A percentile compares a stretch with the other conserved stretches of the same genome.
phyloP scores from a whole-genome alignment of 2,113 vertebrate species.

The Larimichthys crocea region DNA sequence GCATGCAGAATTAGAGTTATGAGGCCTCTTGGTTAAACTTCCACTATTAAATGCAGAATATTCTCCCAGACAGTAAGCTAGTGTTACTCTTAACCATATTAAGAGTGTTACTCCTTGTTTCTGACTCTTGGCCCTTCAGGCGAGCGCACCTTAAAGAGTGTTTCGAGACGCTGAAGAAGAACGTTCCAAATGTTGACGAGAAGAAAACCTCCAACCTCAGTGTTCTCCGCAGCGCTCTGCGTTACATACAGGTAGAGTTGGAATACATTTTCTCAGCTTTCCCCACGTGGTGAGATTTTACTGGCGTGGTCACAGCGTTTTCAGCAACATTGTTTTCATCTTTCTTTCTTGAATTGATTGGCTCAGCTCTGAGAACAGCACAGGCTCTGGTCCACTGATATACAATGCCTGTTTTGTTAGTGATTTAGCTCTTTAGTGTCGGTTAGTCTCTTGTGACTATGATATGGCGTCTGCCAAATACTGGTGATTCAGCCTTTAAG shows the following conservation, averaged over 20 bases:
- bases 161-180: constrained; percentile 97
- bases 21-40: neutral
- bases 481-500: neutral
- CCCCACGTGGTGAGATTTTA: neutral
- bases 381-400: neutral
- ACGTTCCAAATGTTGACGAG: constrained; percentile 97
- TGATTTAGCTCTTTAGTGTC: constrained; percentile 12
- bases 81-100: neutral
- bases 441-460: constrained; percentile 41
- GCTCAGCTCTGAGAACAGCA: neutral
- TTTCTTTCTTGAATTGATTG: constrained; percentile 2
- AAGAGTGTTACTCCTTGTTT: constrained; percentile 26
- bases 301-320: neutral
- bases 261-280: constrained; percentile 9
- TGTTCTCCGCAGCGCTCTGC: constrained; percentile 94
- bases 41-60: neutral
- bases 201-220: constrained; percentile 99
- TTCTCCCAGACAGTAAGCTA: neutral
- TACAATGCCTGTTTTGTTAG: constrained; percentile 27
- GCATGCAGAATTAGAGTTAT: neutral
- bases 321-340: neutral
- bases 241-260: constrained; percentile 95
- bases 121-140: constrained; percentile 78
- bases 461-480: neutral
- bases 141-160: constrained; percentile 98